Percentiles rank a stretch among this genome's conserved stretches.
Conservation (phyloP, 53 echinoderm and acorn worm species). For the Astropecten irregularis region DNA sequence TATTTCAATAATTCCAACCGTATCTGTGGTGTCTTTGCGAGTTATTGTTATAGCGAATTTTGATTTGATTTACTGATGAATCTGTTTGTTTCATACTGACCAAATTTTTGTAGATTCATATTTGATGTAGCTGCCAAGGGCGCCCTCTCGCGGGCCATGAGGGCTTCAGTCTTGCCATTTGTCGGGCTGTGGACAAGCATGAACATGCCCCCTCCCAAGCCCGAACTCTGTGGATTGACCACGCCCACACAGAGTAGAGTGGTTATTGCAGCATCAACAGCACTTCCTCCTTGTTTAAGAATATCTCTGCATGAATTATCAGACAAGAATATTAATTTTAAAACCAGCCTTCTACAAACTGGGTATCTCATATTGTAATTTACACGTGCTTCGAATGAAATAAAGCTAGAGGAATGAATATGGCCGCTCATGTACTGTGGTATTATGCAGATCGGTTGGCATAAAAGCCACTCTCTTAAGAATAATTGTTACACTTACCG, state of each 20-base stretch:
- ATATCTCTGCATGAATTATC: conserved; percentile 52
- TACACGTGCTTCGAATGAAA: too few species aligned
- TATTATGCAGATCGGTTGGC: too few species aligned
- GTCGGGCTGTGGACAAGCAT: conserved; percentile 42
- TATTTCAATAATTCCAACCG: too few species aligned
- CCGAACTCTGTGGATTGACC: conserved; percentile 56
- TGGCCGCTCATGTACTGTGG: too few species aligned
- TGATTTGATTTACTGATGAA: not conserved
- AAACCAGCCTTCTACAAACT: too few species aligned
- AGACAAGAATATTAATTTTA: too few species aligned
- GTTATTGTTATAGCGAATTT: not conserved
- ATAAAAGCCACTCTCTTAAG: too few species aligned
- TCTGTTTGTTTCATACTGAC: not conserved
- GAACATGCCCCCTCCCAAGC: conserved; percentile 58
- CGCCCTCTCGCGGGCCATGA: conserved; percentile 57
- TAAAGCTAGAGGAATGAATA: too few species aligned
- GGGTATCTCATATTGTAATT: too few species aligned
- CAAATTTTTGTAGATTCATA: conserved; percentile 14
- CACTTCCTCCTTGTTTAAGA: conserved; percentile 39
- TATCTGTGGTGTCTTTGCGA: not conserved
- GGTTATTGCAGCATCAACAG: conserved; percentile 58
- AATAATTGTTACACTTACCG: too few species aligned
- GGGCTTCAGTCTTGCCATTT: not conserved
- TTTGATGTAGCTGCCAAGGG: conserved; percentile 39
- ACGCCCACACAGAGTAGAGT: conserved; percentile 49